Evolutionary conservation across 2,797 vertebrate genomes (phyloP).

Genomic region (Tauraco hartlaubi): DNA sequence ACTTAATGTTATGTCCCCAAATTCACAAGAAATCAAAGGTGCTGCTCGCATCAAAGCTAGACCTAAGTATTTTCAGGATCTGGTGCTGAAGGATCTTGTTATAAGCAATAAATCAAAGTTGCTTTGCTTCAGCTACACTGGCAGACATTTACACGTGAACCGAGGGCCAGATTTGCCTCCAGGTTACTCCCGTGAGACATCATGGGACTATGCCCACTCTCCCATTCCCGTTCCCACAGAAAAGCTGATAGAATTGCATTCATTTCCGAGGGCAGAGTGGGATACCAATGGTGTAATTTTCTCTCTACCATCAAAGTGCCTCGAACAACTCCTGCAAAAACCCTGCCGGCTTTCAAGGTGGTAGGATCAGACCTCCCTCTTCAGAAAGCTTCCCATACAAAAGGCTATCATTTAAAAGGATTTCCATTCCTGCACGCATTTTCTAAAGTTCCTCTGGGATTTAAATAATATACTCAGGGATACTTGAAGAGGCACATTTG

Average conservation of each 20-base stretch:
- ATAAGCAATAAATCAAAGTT: not conserved
- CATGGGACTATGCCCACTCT: not conserved
- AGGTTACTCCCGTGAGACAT: not conserved
- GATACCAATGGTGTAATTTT: not conserved
- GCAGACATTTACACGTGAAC: not conserved
- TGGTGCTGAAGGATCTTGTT: not conserved
- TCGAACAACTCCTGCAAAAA: not conserved
- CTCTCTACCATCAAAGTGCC: not conserved
- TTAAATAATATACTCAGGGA: constrained; percentile 39
- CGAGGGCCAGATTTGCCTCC: not conserved
- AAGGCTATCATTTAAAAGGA: not conserved
- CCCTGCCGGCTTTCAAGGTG: not conserved
- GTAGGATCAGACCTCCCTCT: not conserved
- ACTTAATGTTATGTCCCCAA: not conserved
- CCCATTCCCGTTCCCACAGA: not conserved
- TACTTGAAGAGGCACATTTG: constrained; percentile 15
- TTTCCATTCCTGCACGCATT: not conserved
- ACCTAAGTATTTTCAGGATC: not conserved
- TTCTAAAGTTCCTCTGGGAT: constrained; percentile 8
- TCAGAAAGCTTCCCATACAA: not conserved
- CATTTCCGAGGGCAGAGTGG: not conserved
- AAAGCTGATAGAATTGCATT: not conserved
- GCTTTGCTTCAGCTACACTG: not conserved
- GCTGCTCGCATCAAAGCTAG: not conserved
- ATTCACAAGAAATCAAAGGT: not conserved